Base-by-base conservation (phyloP, 2,797 vertebrate species). In the Anisognathus igniventris region DNA sequence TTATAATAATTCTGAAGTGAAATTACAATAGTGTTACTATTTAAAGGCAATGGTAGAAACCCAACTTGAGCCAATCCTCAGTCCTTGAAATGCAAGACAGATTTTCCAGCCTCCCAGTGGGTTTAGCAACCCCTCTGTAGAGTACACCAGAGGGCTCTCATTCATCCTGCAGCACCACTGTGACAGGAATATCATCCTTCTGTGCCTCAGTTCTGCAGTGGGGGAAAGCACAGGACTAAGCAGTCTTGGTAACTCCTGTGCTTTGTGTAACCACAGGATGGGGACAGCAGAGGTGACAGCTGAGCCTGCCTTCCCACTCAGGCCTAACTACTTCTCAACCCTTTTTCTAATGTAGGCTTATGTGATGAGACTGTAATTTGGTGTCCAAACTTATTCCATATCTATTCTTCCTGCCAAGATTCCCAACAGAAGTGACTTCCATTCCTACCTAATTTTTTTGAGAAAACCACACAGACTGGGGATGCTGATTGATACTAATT, bases 281-380 rank as follows among this genome's bases (percentile, higher is more conserved):
- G 45, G 65, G 37, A 57, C 58, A 62, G 1, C 0, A n/a, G 25
- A 48, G 51, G 23, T 35, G 86, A n/a, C 27, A 81, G 70, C 27
- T 39, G 27, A 2, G n/a, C 45, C 1, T 2, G 22, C 27, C 70
- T 40, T 39, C 42, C 66, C 28, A 2, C 27, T 18, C 13, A 20
- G 47, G 3, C 37, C 60, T 31, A 27, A 9, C 7, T 21, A 13
- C 3, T 3, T 22, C 30, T 45, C 42, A 12, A 8, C 14, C 2
- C 25, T 1, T 57, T 65, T 62, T 7, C 71, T 33, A 16, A 54
- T 1, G 3, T 1, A 28, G n/a, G 17, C 6, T 45, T 54, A 25
- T 1, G 2, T 23, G 48, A 50, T 7, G 11, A 57, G 27, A 60
- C 42, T 1, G 1, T 3, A 33, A 64, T 39, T 13, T 11, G 42